These are phyloP conservation scores for Panthera tigris DNA, from an alignment of 2,113 vertebrate species.

Conservation along the genomic window DNA sequence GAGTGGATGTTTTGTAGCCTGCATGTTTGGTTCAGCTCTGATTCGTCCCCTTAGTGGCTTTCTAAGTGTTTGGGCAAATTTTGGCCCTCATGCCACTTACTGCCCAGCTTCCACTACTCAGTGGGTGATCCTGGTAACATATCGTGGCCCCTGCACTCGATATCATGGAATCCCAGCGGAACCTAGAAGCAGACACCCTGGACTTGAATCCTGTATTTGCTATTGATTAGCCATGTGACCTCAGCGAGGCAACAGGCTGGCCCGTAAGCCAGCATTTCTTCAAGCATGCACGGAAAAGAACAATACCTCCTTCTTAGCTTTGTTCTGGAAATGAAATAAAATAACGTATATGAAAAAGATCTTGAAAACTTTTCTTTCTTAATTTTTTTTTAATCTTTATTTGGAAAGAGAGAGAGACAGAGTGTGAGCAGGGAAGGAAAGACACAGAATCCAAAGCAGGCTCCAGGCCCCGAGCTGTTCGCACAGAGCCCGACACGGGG, in stretches of 20 bases:
- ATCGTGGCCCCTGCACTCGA: not conserved
- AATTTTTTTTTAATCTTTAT: no score
- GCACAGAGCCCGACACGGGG: no score
- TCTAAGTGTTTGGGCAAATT: not conserved
- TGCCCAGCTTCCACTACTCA: not conserved
- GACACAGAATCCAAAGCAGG: no score
- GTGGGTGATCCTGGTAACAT: not conserved
- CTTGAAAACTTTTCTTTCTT: not conserved
- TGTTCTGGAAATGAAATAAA: conserved; percentile 28
- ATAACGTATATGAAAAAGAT: not conserved
- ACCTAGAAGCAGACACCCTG: not conserved
- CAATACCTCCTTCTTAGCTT: not conserved
- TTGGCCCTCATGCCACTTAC: not conserved
- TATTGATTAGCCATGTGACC: not conserved
- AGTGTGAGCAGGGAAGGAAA: no score
- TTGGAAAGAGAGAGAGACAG: no score
- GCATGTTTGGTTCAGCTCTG: not conserved
- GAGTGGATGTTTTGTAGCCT: not conserved
- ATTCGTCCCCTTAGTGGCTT: not conserved
- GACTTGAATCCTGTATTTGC: not conserved
- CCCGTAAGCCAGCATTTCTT: not conserved
- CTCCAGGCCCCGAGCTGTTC: no score
- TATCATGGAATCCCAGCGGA: not conserved
- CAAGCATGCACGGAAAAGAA: not conserved
- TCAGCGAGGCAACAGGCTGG: not conserved